These are phyloP conservation scores for Anoplopoma fimbria DNA, from an alignment of 2,113 vertebrate species.

Conservation along the genomic window DNA sequence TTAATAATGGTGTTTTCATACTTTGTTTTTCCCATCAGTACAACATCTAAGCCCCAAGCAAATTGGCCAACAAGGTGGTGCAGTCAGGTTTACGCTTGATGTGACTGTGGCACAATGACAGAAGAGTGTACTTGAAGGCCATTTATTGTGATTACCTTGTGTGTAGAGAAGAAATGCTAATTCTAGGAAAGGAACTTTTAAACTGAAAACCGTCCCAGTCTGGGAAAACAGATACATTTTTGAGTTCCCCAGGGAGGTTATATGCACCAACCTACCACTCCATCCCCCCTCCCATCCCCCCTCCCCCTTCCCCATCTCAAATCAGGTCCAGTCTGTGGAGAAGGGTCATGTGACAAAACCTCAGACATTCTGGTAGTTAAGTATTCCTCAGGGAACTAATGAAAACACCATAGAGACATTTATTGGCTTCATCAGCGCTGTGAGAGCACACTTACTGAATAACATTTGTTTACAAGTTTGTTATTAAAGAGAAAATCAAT, in stretches of 20 bases:
- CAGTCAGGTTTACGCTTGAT: background rate
- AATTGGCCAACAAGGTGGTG: too few species aligned
- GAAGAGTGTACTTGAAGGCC: background rate
- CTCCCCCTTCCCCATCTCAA: background rate
- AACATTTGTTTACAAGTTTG: background rate
- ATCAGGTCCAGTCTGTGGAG: slow-evolving; percentile 34
- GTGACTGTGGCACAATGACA: background rate
- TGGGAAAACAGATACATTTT: slow-evolving; percentile 71
- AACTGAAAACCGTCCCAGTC: slow-evolving; percentile 8
- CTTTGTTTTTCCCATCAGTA: too few species aligned
- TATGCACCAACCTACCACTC: background rate
- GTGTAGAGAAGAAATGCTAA: background rate
- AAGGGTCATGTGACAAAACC: slow-evolving; percentile 34
- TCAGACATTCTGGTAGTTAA: background rate
- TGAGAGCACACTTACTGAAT: background rate
- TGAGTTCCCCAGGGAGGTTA: slow-evolving; percentile 30
- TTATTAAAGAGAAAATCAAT: slow-evolving; percentile 1
- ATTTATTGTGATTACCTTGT: background rate
- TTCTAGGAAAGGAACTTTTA: background rate
- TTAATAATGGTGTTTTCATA: too few species aligned
- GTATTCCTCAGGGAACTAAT: slow-evolving; percentile 8
- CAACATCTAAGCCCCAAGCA: too few species aligned
- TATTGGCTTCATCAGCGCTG: background rate
- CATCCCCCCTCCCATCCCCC: background rate
- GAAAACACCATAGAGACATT: slow-evolving; percentile 29